These are phyloP conservation scores for Procavia capensis DNA, from an alignment of 2,113 vertebrate species.

Conservation along the genomic window DNA sequence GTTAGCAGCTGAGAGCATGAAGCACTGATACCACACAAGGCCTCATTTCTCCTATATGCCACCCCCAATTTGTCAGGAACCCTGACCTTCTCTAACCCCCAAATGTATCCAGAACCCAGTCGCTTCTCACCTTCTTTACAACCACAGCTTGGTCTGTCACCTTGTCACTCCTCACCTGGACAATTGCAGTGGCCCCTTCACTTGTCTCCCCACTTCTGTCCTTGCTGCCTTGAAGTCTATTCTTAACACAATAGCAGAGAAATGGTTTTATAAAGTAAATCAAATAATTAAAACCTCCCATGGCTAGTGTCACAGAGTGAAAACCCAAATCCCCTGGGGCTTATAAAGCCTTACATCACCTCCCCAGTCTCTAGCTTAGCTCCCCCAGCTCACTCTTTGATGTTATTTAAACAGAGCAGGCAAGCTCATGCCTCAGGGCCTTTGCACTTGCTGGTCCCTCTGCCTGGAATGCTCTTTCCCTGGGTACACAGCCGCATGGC, in stretches of 20 bases:
- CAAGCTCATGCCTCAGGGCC: neutral
- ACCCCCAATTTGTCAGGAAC: neutral
- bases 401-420: neutral
- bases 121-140: neutral
- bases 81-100: neutral
- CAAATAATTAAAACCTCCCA: neutral
- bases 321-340: rapidly evolving
- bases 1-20: no score
- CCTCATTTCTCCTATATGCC: no score
- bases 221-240: neutral
- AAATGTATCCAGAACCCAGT: neutral
- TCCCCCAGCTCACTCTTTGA: neutral
- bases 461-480: neutral
- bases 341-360: rapidly evolving
- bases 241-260: neutral
- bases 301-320: neutral
- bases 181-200: rapidly evolving
- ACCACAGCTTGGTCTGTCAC: rapidly evolving
- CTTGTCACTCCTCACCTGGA: neutral
- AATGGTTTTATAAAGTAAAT: neutral
- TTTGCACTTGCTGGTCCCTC: neutral
- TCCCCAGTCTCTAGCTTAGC: no score
- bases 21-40: no score
- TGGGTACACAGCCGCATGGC: rapidly evolving
- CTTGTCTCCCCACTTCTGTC: neutral